phyloP scores from a whole-genome alignment of 2,888 invertebrate species.

The Lottia scabra region DNA sequence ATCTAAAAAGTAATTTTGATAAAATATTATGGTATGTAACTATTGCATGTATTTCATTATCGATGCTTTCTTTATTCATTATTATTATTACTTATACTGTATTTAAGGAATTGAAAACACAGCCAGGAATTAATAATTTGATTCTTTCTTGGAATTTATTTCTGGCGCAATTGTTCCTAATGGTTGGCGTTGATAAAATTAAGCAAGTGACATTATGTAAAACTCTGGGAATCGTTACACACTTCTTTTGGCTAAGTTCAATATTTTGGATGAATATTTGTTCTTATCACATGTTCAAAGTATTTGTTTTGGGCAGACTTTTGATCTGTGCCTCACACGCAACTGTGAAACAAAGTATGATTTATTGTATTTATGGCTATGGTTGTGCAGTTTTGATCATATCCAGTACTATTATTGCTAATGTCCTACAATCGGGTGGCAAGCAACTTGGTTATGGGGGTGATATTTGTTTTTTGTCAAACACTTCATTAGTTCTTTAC shows the following conservation, averaged over 20 bases:
- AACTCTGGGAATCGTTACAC: constrained; percentile 33
- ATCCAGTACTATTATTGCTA: constrained; percentile 13
- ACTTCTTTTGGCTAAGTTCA: constrained; percentile 38
- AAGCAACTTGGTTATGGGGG: constrained; percentile 30
- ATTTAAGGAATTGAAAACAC: constrained; percentile 29
- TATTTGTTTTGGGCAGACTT: constrained; percentile 13
- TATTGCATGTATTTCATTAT: constrained; percentile 15
- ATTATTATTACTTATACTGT: constrained; percentile 34
- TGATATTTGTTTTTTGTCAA: constrained; percentile 28
- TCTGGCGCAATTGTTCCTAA: constrained; percentile 29
- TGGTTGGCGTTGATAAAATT: constrained; percentile 22
- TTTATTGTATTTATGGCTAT: constrained; percentile 18
- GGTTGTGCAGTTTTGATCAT: constrained; percentile 11
- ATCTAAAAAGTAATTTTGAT: neutral
- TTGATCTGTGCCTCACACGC: constrained; percentile 1
- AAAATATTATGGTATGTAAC: neutral
- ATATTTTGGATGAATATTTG: constrained; percentile 40
- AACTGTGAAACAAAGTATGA: constrained; percentile 12
- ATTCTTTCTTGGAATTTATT: constrained; percentile 30
- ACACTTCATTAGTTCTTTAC: constrained; percentile 20
- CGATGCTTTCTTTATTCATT: constrained; percentile 29
- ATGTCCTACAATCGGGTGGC: constrained; percentile 9
- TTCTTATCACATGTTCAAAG: constrained; percentile 37
- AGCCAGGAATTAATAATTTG: constrained; percentile 39
- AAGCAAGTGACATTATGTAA: constrained; percentile 23